Base-by-base conservation (phyloP, 2,888 invertebrate genomes). In the Drosophila mercatorum region DNA sequence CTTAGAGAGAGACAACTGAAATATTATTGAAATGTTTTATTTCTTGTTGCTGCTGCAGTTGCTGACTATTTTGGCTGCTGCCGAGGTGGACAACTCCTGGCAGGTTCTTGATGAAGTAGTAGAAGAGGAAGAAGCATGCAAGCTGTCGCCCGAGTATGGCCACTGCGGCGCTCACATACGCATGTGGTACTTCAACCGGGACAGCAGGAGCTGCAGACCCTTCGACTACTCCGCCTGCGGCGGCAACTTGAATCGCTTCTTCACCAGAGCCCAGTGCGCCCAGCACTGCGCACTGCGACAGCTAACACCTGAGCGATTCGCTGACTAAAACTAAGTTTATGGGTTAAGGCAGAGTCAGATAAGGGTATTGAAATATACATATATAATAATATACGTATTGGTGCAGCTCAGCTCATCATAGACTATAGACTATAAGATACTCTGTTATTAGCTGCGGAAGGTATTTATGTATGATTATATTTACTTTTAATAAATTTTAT, bases 191-290 rank as follows among this genome's bases (percentile, higher is more conserved):
- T 81, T 14, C 36, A 62, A 34, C 2, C 2, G 3, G 8, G 3
- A 14, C 3, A 0, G 12, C 11, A 46, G 8, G 2, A 46, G n/a
- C 1, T 68, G 66, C 51, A 34, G 7, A 1, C 12, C 5, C 1
- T 81, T 79, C 26, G 28, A 10, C 17, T 78, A 77, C 8, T 81
- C 79, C 1, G 41, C 41, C 34, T 79, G 81, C 8, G 78, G 66
- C 1, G 78, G 81, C 34, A 81, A 77, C 38, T 2, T 2, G 0
- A 79, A 79, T 51, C 62, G 62, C 4, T 79, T 79, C 64, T 68
- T 55, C 14, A 51, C 8, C 6, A 51, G 28, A 6, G 0, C 0
- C 2, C 62, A 70, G 5, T 79, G 79, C 46, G n/a, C 52, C 22
- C n/a, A 38, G 14, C 73, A 51, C 11, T 79, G 81, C 12, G 34